phyloP scores from a whole-genome alignment of 2,888 invertebrate species.

The Gastrophysa polygoni region DNA sequence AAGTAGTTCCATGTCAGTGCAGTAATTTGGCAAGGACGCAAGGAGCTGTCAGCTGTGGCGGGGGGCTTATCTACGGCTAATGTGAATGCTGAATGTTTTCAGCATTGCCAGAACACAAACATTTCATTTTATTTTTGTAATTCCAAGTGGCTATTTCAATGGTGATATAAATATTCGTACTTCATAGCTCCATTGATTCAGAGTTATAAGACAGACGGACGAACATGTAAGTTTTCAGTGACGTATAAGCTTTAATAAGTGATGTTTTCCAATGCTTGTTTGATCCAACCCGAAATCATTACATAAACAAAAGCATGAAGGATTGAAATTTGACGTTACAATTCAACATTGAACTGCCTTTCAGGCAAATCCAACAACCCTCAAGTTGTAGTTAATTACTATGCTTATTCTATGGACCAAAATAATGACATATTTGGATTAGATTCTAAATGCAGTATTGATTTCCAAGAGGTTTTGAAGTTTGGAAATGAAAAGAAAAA shows the following conservation, averaged over 20 bases:
- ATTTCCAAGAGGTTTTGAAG: conserved; percentile 52
- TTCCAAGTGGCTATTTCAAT: neutral
- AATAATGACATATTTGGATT: conserved; percentile 52
- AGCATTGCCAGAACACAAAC: neutral
- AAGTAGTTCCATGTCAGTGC: no score
- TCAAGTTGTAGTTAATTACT: conserved; percentile 35
- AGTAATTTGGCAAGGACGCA: no score
- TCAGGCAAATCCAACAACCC: conserved; percentile 33
- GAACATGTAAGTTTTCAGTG: neutral
- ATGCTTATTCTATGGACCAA: conserved; percentile 57
- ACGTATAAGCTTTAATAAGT: neutral
- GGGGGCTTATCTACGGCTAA: no score
- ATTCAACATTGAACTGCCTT: conserved; percentile 44
- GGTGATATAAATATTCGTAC: neutral
- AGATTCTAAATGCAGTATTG: conserved; percentile 51
- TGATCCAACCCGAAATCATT: conserved; percentile 25
- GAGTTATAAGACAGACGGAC: neutral
- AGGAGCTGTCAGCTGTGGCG: no score
- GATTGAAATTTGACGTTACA: conserved; percentile 42
- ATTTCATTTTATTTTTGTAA: neutral
- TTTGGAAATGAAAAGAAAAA: conserved; percentile 57
- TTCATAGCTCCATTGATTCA: neutral
- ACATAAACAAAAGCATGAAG: conserved; percentile 48
- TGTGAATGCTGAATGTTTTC: no score
- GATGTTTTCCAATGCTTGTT: conserved; percentile 19